These are phyloP conservation scores for Elaeidobius kamerunicus DNA, from an alignment of 2,888 invertebrate genomes.

Conservation along the genomic window DNA sequence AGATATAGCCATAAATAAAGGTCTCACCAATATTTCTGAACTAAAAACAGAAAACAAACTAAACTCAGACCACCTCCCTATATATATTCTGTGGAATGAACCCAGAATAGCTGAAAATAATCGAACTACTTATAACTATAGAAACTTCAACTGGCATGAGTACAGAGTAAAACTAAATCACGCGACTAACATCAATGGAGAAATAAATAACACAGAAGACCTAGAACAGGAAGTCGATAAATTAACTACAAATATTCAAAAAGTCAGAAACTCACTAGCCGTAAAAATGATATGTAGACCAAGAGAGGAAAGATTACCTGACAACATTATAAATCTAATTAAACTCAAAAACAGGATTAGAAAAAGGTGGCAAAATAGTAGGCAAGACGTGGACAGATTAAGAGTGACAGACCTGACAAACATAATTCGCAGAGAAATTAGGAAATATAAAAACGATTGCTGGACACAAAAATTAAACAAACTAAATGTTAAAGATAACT, in stretches of 20 bases:
- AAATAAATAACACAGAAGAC: not conserved
- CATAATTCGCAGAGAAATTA: not conserved
- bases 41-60: not conserved
- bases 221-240: not conserved
- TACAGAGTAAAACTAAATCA: not conserved
- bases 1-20: slow-evolving; percentile 5
- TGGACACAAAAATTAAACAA: slow-evolving; percentile 4
- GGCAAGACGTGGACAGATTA: not conserved
- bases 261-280: not conserved
- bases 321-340: not conserved
- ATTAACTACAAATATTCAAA: not conserved
- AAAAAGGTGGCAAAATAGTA: slow-evolving; percentile 1
- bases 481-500: not conserved
- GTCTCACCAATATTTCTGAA: not conserved
- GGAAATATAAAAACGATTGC: not conserved
- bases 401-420: not conserved
- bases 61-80: slow-evolving; percentile 6
- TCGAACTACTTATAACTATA: not conserved
- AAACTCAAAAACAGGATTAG: not conserved
- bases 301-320: not conserved
- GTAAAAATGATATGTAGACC: not conserved
- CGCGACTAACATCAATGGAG: not conserved
- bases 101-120: not conserved
- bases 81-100: slow-evolving; percentile 1
- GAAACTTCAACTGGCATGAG: not conserved